A percentile compares a stretch with the other conserved stretches of the same genome.
These are phyloP conservation scores for Myrmecophaga tridactyla DNA, from an alignment of 2,113 vertebrate species.

Conservation along the genomic window DNA sequence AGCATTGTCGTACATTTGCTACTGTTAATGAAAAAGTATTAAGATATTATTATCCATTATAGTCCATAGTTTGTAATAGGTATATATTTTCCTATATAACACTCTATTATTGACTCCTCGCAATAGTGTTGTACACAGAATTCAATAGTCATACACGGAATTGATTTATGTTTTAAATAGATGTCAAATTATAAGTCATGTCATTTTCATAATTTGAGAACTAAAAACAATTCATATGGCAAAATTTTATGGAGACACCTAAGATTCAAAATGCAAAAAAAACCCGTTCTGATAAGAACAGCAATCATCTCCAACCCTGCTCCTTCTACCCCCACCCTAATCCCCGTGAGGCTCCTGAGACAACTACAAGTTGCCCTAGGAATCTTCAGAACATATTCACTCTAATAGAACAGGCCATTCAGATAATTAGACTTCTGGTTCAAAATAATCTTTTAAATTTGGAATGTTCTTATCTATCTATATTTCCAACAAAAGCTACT, in stretches of 20 bases:
- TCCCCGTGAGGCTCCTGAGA: not conserved
- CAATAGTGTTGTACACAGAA: too few species aligned
- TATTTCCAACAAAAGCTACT: not conserved
- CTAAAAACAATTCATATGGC: too few species aligned
- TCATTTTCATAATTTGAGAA: not conserved
- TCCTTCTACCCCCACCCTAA: not conserved
- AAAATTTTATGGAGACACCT: not conserved
- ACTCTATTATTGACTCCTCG: too few species aligned
- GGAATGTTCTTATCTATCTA: not conserved
- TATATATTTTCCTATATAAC: too few species aligned
- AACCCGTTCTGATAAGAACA: not conserved
- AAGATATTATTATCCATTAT: too few species aligned
- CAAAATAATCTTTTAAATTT: not conserved
- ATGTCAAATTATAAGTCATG: not conserved
- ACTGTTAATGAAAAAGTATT: too few species aligned
- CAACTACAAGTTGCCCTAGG: not conserved
- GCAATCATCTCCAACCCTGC: not conserved
- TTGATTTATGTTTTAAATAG: not conserved
- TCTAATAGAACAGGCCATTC: not conserved
- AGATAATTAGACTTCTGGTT: not conserved
- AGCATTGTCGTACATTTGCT: too few species aligned
- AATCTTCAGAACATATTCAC: not conserved
- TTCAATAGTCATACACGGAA: too few species aligned
- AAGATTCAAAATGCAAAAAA: not conserved
- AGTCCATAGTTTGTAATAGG: too few species aligned